Base-by-base conservation (phyloP, 1,140 invertebrate genomes). In the Phthorimaea operculella region DNA sequence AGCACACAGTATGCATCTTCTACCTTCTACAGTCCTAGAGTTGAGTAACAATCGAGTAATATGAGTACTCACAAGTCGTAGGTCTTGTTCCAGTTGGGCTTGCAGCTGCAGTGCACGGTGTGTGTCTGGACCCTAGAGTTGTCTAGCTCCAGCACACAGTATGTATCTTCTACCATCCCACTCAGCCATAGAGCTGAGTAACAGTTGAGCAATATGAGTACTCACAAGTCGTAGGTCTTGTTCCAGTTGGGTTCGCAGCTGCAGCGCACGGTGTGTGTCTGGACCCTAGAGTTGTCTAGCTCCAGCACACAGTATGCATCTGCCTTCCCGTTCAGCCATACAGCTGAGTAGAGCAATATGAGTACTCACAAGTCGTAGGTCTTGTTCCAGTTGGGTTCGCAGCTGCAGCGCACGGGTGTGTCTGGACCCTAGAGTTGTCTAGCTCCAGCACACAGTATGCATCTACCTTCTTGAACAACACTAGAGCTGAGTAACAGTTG, bases 161-260 rank as follows among this genome's bases (percentile, higher is more conserved):
- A 83, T 0, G 77, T 68, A 44, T 79, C n/a, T n/a, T n/a, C 76
- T 0, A 76, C 72, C 34, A 73, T 78, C 6, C 79, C 74, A 39
- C 74, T 74, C 4, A 84, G 61, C 9, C 76, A 74, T 0, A 77
- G 59, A 0, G 76, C 69, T 42, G 62, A 66, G n/a, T n/a, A n/a
- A n/a, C n/a, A n/a, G n/a, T n/a, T n/a, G n/a, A n/a, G n/a, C n/a
- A n/a, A n/a, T n/a, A n/a, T n/a, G n/a, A 12, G 15, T 53, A 75
- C 77, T 81, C 66, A 84, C 81, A 84, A 84, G 12, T 67, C 72
- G 47, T 74, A 83, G 21, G 59, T 83, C 52, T 84, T 82, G 39
- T 77, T 78, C 79, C 81, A 84, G 17, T 57, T 70, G n/a, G 79
- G 81, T 11, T 84, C 79, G 0, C 66, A 58, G 0, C 70, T 69